Conservation (phyloP, 2,797 vertebrate species). For the Falco rusticolus region DNA sequence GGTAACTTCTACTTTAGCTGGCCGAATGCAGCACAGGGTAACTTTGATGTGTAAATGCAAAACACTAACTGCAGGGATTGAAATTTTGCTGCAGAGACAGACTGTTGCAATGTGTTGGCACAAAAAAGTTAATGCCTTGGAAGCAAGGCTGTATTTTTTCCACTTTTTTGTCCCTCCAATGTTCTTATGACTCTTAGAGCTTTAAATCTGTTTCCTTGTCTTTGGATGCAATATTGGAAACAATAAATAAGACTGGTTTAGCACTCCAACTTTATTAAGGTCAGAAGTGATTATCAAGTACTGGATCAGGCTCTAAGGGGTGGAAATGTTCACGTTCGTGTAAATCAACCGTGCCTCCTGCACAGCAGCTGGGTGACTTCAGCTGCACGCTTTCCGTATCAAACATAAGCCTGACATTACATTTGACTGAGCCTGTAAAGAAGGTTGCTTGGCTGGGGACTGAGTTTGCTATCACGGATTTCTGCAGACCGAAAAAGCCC, state of each 20-base stretch:
- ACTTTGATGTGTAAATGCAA: neutral
- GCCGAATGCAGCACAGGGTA: neutral
- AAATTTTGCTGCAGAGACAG: neutral
- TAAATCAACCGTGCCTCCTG: neutral
- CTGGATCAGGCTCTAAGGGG: neutral
- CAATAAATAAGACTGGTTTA: constrained; percentile 31
- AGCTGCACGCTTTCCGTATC: neutral
- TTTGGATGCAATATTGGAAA: constrained; percentile 4
- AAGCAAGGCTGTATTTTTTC: neutral
- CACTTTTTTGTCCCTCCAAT: neutral
- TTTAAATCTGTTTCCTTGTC: constrained; percentile 35
- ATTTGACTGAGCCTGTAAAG: neutral
- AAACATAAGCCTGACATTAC: neutral
- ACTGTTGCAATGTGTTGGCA: neutral
- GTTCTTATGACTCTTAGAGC: neutral
- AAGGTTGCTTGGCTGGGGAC: neutral
- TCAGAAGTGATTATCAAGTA: neutral
- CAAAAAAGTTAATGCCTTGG: neutral
- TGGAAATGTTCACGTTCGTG: neutral
- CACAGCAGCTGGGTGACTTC: neutral
- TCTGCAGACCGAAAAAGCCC: neutral
- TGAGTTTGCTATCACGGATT: neutral
- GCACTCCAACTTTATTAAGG: neutral
- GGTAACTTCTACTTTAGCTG: neutral
- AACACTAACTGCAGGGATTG: neutral